Base-by-base conservation (phyloP, 23 tunicate species). In the Halocynthia aurantium region DNA sequence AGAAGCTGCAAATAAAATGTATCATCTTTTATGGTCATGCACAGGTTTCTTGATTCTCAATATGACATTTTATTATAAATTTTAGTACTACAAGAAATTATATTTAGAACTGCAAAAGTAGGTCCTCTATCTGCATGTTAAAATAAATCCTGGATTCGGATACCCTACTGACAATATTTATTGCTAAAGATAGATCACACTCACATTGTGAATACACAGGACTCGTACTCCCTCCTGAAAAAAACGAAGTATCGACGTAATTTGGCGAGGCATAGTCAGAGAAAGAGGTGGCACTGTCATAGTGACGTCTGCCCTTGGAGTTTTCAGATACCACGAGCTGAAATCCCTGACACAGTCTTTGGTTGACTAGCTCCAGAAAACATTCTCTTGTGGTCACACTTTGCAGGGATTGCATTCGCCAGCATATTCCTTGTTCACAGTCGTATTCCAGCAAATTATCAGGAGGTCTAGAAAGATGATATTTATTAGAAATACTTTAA, bases 331-430 rank as follows among this genome's bases (percentile, higher is more conserved):
- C 78, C 55, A 92, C 87, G 13, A 92, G 80, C 52, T 92, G 98
- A 51, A 86, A 92, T 7, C 98, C 98, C 63, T 86, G 98, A 55
- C 92, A 82, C 13, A 92, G 51, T n/a, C 98, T 52, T 67, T 92
- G 98, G 55, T 92, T 92, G 78, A 92, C 79, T 13, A 92, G 72
- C 64, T 92, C 98, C 20, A 77, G 88, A 53, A 92, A 92, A 8
- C 82, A 78, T 62, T 92, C 98, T 52, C 57, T 82, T 62, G 85
- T 66, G 53, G 81, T 75, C 10, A 77, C 55, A 50, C 54, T 50
- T 8, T 10, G 9, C 19, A 5, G 13, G 22, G 81, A 61, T 63
- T 64, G 81, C 11, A 15, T 15, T 0, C 31, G 70, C 70, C 70
- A 65, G 10, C 70, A 40, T 65, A 8, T 11, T 9, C 70, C 22